Evolutionary conservation across 2,113 vertebrate species (phyloP).

Genomic region (Labeo catla): DNA sequence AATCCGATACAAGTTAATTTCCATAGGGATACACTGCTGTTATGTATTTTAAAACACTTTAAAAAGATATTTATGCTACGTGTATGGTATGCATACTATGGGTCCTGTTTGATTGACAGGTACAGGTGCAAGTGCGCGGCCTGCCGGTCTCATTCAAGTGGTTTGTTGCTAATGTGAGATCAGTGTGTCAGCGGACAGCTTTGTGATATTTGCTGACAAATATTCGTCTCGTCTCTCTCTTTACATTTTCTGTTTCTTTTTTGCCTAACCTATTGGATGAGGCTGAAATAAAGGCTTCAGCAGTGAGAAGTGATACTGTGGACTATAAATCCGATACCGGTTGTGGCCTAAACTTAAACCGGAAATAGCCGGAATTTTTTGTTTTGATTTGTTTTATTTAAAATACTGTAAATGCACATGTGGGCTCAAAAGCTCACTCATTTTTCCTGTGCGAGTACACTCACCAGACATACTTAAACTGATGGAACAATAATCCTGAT

Average conservation of each 20-base stretch:
- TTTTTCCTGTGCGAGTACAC: neutral
- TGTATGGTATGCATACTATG: conserved; percentile 25
- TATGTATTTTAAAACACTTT: neutral
- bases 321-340: neutral
- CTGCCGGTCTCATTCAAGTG: conserved; percentile 43
- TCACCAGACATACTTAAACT: neutral
- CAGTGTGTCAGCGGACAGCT: neutral
- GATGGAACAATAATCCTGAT: neutral
- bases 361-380: neutral
- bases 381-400: neutral
- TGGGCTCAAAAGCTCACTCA: neutral
- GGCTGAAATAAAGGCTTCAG: neutral
- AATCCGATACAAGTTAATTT: neutral
- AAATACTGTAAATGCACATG: neutral
- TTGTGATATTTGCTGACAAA: neutral
- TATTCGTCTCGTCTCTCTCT: neutral
- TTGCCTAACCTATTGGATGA: neutral
- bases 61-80: neutral
- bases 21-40: neutral
- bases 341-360: neutral
- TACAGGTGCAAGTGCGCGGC: conserved; percentile 45
- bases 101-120: conserved; percentile 45
- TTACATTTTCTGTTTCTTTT: neutral
- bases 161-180: neutral
- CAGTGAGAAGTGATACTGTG: neutral